phyloP scores from a whole-genome alignment of 1,140 invertebrate genomes.

The Drosophila kurseongensis region DNA sequence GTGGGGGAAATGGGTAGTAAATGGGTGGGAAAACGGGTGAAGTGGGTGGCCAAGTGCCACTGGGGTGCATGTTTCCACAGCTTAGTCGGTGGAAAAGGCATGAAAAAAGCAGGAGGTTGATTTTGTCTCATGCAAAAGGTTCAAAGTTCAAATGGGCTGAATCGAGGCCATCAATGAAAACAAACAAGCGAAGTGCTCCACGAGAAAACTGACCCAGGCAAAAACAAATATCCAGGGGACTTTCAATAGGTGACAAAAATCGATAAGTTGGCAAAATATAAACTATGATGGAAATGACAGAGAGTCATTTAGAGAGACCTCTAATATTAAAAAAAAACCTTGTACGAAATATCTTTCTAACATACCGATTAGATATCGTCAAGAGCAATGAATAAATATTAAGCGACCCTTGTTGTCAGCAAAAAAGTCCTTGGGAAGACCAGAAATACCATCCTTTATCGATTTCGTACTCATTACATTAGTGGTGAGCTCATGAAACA shows the following conservation, averaged over 20 bases:
- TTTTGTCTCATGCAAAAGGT: constrained; percentile 52
- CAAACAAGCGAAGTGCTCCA: constrained; percentile 34
- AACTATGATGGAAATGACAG: no score
- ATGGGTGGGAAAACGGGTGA: background rate
- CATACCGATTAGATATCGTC: no score
- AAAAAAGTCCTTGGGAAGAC: no score
- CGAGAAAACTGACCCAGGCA: constrained; percentile 23
- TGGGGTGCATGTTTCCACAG: constrained; percentile 30
- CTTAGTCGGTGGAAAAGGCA: constrained; percentile 18
- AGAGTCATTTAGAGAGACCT: no score
- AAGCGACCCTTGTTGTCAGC: no score
- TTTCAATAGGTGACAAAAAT: constrained; percentile 13
- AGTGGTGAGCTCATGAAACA: background rate
- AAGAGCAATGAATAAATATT: no score
- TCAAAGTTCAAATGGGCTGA: constrained; percentile 69
- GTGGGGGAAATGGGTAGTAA: background rate
- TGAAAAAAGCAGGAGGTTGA: background rate
- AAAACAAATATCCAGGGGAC: background rate
- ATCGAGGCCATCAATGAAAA: constrained; percentile 54
- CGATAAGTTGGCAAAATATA: background rate
- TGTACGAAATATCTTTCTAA: no score
- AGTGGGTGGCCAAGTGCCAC: background rate
- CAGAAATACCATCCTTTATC: background rate
- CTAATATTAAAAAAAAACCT: no score
- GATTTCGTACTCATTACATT: constrained; percentile 4